These are phyloP conservation scores for Columbina picui DNA, from an alignment of 2,113 vertebrate genomes.

Conservation along the genomic window DNA sequence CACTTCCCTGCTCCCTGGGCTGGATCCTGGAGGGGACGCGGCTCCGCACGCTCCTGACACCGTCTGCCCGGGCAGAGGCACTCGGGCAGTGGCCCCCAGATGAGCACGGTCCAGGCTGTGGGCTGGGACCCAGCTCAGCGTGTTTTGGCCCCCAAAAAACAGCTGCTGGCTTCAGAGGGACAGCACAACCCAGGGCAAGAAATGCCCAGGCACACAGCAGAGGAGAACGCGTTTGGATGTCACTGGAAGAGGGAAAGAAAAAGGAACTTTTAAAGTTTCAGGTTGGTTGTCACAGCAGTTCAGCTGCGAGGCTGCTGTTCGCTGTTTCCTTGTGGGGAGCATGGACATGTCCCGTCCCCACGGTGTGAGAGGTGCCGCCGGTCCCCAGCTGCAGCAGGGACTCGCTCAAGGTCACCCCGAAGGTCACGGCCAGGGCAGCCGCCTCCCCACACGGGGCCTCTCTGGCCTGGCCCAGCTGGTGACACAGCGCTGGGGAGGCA, in stretches of 20 bases:
- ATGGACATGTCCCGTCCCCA: fast-evolving
- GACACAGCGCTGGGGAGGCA: not conserved
- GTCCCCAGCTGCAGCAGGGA: not conserved
- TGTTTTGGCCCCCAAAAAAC: fast-evolving
- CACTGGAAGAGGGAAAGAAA: not conserved
- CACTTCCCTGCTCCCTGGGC: not conserved
- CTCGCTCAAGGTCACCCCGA: not conserved
- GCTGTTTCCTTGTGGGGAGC: not conserved
- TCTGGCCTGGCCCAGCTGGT: not conserved
- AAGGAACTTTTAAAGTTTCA: not conserved
- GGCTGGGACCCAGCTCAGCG: not conserved
- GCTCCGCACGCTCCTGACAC: fast-evolving
- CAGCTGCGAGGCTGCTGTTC: fast-evolving
- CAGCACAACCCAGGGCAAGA: not conserved
- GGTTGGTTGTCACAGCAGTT: fast-evolving
- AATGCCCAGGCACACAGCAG: not conserved
- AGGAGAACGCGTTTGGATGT: fast-evolving
- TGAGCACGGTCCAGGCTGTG: fast-evolving
- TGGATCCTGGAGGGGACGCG: not conserved
- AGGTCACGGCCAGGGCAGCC: slow-evolving; percentile 38
- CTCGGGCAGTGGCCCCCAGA: not conserved
- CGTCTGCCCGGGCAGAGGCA: not conserved
- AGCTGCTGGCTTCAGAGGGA: not conserved
- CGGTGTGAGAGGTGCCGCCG: not conserved
- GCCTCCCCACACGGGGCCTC: not conserved